Evolutionary conservation across 2,113 vertebrate genomes (phyloP).

Genomic region (Passer domesticus): DNA sequence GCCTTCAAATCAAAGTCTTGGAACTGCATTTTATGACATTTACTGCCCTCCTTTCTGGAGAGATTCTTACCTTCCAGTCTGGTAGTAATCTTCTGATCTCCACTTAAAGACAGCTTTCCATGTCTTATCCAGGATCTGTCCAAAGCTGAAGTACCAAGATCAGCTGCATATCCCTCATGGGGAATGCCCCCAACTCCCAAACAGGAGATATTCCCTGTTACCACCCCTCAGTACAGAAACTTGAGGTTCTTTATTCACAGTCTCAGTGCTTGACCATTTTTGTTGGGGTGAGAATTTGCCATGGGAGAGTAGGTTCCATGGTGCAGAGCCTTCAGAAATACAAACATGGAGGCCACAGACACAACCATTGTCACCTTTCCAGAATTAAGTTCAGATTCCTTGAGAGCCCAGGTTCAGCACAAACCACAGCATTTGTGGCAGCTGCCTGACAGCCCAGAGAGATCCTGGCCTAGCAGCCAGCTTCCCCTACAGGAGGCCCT

Average conservation of each 20-base stretch:
- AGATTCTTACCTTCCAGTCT: neutral
- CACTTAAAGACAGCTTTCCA: neutral
- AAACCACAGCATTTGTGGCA: fast-evolving
- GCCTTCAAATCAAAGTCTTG: neutral
- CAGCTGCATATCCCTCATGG: neutral
- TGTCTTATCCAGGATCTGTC: neutral
- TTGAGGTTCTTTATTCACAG: neutral
- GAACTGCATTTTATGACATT: neutral
- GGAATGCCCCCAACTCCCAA: neutral
- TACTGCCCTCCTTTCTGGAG: neutral
- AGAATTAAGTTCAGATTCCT: neutral
- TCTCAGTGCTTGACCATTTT: neutral
- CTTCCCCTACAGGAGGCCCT: neutral
- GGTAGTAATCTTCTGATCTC: neutral
- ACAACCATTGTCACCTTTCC: neutral
- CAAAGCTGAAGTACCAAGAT: neutral
- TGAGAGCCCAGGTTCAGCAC: neutral
- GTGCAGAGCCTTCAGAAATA: neutral
- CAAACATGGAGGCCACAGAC: neutral
- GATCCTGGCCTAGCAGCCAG: fast-evolving
- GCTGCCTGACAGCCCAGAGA: neutral
- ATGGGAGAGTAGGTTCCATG: neutral
- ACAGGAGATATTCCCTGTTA: neutral
- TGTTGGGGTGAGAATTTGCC: neutral
- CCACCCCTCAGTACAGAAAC: fast-evolving